Percentiles rank a stretch among this genome's conserved stretches.
Conservation (phyloP, 2,113 vertebrate species). For the human region GRCh38 chr1:15987001-15987500, state of each 20-base stretch:
- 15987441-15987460: no score
- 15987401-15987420: no score
- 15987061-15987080: no score
- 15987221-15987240: not conserved
- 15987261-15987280: not conserved
- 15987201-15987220: constrained; percentile 3
- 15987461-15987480: no score
- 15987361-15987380: not conserved
- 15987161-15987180: constrained; percentile 9
- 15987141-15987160: constrained; percentile 20
- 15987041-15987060: no score
- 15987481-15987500: no score
- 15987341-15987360: not conserved
- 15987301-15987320: constrained; percentile 34
- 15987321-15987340: not conserved
- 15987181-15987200: not conserved
- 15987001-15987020: no score
- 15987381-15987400: no score
- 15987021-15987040: no score
- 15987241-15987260: not conserved
- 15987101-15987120: no score
- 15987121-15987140: not conserved
- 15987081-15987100: no score
- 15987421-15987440: no score
- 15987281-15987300: not conserved